Evolutionary conservation across 2,113 vertebrate genomes (phyloP).

Genomic region (Nicator chloris): DNA sequence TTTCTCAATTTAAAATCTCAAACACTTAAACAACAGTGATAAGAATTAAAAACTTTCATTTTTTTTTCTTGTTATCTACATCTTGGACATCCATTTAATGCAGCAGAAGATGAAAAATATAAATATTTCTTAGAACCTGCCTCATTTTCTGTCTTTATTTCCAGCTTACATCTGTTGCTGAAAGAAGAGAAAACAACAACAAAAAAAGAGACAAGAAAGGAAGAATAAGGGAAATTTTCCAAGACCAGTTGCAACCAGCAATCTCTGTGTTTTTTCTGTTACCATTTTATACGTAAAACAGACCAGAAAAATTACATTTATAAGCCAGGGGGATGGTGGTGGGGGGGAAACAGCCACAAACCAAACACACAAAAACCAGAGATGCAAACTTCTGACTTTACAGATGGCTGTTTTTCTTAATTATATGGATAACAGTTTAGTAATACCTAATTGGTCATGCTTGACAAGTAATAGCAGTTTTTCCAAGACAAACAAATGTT

Average conservation of each 20-base stretch:
- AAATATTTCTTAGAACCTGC: not conserved
- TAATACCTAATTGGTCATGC: slow-evolving; percentile 82
- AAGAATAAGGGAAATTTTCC: not conserved
- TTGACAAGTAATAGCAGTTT: slow-evolving; percentile 78
- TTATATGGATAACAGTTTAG: slow-evolving; percentile 76
- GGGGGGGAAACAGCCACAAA: not conserved
- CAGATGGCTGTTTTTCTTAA: slow-evolving; percentile 84
- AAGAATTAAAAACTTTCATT: not conserved
- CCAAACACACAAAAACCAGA: not conserved
- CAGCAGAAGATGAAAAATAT: not conserved
- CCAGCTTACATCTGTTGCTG: not conserved
- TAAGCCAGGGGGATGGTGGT: not conserved
- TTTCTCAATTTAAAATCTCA: not conserved
- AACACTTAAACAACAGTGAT: not conserved
- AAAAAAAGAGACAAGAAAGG: not conserved
- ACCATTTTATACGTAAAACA: slow-evolving; percentile 52
- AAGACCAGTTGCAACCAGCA: not conserved
- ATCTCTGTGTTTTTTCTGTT: not conserved
- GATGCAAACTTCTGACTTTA: slow-evolving; percentile 74
- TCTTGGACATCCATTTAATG: not conserved
- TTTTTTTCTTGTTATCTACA: not conserved
- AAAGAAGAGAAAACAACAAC: not conserved
- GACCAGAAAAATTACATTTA: slow-evolving; percentile 60
- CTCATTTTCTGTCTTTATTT: not conserved
- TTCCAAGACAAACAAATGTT: slow-evolving; percentile 81